These are phyloP conservation scores for Oxyruncus cristatus DNA, from an alignment of 2,113 vertebrate species.

Conservation along the genomic window DNA sequence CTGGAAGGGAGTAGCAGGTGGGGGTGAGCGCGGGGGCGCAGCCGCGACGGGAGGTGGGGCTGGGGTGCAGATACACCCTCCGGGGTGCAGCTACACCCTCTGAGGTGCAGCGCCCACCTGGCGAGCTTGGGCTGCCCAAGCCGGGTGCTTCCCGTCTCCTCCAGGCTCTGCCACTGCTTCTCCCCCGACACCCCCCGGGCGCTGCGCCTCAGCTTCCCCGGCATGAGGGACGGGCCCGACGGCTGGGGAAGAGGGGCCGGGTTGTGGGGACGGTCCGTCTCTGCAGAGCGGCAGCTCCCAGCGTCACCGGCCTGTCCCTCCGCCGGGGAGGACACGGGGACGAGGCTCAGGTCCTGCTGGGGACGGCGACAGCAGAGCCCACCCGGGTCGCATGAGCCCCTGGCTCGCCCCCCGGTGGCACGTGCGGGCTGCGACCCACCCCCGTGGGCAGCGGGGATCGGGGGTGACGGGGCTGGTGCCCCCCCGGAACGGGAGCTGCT, in stretches of 20 bases:
- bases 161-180: slow-evolving; percentile 78
- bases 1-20: background rate
- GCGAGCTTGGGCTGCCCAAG: background rate
- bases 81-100: rapidly evolving
- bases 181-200: slow-evolving; percentile 42
- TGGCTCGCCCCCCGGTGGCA: background rate
- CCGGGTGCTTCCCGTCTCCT: slow-evolving; percentile 36
- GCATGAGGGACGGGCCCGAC: background rate
- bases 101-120: background rate
- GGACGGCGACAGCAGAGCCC: background rate
- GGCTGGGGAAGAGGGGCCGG: background rate
- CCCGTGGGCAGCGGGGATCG: background rate
- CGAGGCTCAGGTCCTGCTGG: no score
- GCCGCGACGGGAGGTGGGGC: slow-evolving; percentile 21
- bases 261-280: background rate
- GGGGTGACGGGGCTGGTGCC: background rate
- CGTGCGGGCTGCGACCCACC: background rate
- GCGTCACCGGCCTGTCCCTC: background rate
- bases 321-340: background rate
- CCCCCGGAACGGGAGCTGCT: background rate
- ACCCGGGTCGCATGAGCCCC: rapidly evolving
- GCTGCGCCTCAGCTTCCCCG: slow-evolving; percentile 63
- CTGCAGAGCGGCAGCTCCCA: background rate
- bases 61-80: background rate
- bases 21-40: background rate